Conservation (phyloP, 2,113 vertebrate genomes). For the Campylomormyrus numenius region DNA sequence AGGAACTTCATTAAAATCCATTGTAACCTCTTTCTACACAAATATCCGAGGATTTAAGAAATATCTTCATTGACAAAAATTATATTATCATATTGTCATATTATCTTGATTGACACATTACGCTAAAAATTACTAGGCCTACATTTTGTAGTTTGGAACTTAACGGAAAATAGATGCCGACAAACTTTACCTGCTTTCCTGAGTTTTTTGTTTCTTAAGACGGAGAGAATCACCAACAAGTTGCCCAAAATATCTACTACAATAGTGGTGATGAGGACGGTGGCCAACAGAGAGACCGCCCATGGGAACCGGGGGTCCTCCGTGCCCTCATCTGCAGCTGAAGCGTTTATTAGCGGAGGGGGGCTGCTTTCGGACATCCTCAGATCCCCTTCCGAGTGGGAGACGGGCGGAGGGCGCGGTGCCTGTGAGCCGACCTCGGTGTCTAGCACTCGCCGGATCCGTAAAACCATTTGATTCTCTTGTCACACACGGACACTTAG, state of each 20-base stretch:
- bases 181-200: constrained; percentile 65
- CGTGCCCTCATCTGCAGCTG: constrained; percentile 36
- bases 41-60: neutral
- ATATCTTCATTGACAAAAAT: neutral
- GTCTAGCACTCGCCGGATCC: neutral
- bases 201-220: constrained; percentile 73
- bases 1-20: neutral
- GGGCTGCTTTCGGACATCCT: constrained; percentile 49
- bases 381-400: constrained; percentile 41
- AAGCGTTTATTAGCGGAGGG: constrained; percentile 46
- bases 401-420: constrained; percentile 32
- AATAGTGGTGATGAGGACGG: constrained; percentile 69
- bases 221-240: constrained; percentile 70
- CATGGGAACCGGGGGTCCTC: constrained; percentile 52
- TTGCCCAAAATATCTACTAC: constrained; percentile 69
- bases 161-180: neutral
- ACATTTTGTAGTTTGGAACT: neutral
- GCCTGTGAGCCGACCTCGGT: neutral
- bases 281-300: constrained; percentile 55
- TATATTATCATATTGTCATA: neutral
- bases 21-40: neutral
- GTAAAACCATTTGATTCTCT: neutral
- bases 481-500: neutral
- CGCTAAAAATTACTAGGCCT: neutral
- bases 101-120: neutral